Evolutionary conservation across 1,140 invertebrate species (phyloP).

Genomic region (Sarcophaga peregrina): DNA sequence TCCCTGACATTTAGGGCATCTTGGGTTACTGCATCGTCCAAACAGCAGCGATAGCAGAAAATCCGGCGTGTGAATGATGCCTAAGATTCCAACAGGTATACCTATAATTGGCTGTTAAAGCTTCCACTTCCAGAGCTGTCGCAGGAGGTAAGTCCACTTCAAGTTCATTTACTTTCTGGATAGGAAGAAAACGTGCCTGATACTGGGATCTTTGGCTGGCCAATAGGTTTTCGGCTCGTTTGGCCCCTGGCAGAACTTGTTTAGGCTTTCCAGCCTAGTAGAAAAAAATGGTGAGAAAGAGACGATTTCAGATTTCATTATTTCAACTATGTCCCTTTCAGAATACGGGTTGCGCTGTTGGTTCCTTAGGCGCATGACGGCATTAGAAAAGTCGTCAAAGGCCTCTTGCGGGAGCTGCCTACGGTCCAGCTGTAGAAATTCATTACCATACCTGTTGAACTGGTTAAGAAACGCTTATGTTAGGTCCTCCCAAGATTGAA

Average conservation of each 20-base stretch:
- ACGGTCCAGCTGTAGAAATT: neutral
- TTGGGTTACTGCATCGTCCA: neutral
- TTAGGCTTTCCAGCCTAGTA: neutral
- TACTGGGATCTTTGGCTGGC: neutral
- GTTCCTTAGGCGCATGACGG: neutral
- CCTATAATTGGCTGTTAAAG: neutral
- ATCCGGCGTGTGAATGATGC: too few species aligned
- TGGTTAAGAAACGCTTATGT: neutral
- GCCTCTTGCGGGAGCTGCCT: constrained; percentile 9
- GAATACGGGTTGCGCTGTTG: neutral
- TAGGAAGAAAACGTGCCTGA: neutral
- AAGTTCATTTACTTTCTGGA: neutral
- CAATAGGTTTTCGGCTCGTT: constrained; percentile 5
- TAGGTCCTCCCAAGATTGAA: neutral
- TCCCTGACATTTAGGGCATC: constrained; percentile 19
- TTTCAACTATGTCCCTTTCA: neutral
- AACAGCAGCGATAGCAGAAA: neutral
- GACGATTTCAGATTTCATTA: constrained; percentile 22
- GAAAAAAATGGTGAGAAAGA: constrained; percentile 9
- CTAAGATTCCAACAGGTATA: constrained; percentile 17
- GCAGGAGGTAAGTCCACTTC: neutral
- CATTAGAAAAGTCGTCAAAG: constrained; percentile 18
- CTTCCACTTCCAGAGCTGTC: neutral
- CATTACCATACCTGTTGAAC: neutral
- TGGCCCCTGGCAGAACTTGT: neutral